phyloP scores from a whole-genome alignment of 1,140 invertebrate species.

The Heterodera schachtii region DNA sequence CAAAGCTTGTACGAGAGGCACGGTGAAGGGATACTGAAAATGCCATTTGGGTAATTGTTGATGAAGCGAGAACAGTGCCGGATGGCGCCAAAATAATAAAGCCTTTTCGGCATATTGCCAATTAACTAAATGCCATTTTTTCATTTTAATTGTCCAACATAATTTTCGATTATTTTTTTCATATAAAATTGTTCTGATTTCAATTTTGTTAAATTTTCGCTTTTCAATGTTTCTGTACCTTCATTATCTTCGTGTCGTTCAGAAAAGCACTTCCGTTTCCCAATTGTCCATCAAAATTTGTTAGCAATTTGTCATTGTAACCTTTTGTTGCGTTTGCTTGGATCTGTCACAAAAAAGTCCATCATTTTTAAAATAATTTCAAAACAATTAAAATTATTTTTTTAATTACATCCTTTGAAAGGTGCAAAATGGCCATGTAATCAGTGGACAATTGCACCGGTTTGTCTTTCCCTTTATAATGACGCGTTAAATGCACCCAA shows the following conservation, averaged over 20 bases:
- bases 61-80: constrained; percentile 22
- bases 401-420: constrained; percentile 12
- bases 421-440: constrained; percentile 22
- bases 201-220: too few relatives aligned
- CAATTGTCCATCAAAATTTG: not conserved
- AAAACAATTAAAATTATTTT: not conserved
- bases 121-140: constrained; percentile 13
- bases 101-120: not conserved
- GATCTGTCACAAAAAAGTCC: not conserved
- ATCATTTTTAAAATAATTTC: not conserved
- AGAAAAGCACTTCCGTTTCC: not conserved
- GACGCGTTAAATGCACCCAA: constrained; percentile 24
- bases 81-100: constrained; percentile 24
- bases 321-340: not conserved
- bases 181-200: too few relatives aligned
- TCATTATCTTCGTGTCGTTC: not conserved
- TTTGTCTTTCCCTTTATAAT: not conserved
- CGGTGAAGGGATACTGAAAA: not conserved
- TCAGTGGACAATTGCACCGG: constrained; percentile 21
- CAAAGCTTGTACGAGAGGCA: constrained; percentile 26
- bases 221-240: too few relatives aligned
- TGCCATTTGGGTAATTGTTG: constrained; percentile 9
- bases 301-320: not conserved
- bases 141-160: too few relatives aligned
- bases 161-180: too few relatives aligned